Conservation (phyloP, 2,797 vertebrate genomes). For the Tinamus major region DNA sequence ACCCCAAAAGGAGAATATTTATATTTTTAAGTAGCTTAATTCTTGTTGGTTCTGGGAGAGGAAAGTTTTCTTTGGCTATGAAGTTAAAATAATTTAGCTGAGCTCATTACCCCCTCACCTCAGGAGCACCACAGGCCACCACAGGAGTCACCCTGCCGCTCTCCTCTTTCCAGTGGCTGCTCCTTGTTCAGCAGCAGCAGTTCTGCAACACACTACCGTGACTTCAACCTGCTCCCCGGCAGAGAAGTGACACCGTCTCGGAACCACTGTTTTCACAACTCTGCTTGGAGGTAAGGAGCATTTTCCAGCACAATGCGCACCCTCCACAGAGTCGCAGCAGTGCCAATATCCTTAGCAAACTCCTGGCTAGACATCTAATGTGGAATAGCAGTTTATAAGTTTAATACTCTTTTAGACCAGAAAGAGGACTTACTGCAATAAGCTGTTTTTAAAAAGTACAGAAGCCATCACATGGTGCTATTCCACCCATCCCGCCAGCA, state of each 20-base stretch:
- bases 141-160: background rate
- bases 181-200: background rate
- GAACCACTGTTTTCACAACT: background rate
- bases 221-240: background rate
- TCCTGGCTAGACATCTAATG: background rate
- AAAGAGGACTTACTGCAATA: background rate
- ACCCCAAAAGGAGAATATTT: background rate
- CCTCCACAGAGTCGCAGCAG: background rate
- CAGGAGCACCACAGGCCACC: background rate
- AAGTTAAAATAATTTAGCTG: background rate
- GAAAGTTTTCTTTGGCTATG: background rate
- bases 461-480: background rate
- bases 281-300: background rate
- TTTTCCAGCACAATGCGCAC: background rate
- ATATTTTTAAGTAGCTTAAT: background rate
- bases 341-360: slow-evolving; percentile 4
- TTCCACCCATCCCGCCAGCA: background rate
- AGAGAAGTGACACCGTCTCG: background rate
- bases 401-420: background rate
- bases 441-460: background rate
- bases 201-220: background rate
- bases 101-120: background rate
- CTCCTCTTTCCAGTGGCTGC: background rate
- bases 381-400: background rate
- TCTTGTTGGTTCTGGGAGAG: background rate